Evolutionary conservation across 1,140 invertebrate genomes (phyloP).

Genomic region (Drosophila subobscura): DNA sequence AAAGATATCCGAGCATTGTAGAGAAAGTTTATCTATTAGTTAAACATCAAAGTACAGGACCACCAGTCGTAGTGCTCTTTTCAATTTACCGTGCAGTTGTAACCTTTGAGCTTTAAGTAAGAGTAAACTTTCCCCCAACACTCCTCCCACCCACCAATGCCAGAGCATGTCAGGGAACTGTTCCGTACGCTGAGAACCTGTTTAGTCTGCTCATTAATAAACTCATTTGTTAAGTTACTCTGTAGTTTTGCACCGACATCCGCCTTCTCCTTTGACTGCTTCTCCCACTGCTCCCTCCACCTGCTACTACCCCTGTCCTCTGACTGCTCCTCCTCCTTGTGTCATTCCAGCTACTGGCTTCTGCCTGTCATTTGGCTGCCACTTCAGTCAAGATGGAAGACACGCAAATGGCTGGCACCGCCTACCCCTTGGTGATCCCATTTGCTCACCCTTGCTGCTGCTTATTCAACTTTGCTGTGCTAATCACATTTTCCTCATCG

Average conservation of each 20-base stretch:
- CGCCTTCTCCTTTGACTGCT: no score
- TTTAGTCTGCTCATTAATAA: constrained; percentile 73
- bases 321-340: no score
- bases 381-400: constrained; percentile 16
- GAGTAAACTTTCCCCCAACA: no score
- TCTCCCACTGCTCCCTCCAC: no score
- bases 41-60: no score
- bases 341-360: constrained; percentile 1
- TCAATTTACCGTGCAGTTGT: no score
- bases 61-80: no score
- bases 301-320: no score
- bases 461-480: constrained; percentile 34
- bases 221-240: constrained; percentile 68
- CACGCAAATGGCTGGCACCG: constrained; percentile 46
- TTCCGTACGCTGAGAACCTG: constrained; percentile 18
- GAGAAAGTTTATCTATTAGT: no score
- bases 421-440: background rate
- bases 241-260: constrained; percentile 15
- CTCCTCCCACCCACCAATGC: no score
- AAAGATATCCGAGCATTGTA: no score
- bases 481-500: constrained; percentile 74
- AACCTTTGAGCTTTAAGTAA: no score
- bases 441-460: background rate
- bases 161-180: background rate
- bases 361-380: constrained; percentile 7